Conservation (phyloP, 2,888 invertebrate genomes). For the Microchrysa polita region DNA sequence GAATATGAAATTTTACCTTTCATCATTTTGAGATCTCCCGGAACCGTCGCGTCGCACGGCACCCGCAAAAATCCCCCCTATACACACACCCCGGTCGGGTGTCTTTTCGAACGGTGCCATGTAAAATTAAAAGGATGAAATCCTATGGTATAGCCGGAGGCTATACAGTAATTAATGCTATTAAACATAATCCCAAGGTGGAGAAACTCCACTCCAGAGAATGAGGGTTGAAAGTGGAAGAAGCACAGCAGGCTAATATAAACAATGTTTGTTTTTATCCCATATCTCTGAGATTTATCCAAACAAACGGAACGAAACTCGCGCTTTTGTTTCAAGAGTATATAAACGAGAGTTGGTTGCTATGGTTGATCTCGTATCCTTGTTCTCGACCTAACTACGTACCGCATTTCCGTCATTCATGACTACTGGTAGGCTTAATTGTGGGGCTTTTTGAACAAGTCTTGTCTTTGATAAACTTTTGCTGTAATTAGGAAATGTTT, state of each 20-base stretch:
- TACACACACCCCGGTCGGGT: neutral
- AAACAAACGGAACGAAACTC: neutral
- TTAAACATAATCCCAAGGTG: constrained; percentile 11
- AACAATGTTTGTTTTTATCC: constrained; percentile 20
- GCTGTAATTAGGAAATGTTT: constrained; percentile 1
- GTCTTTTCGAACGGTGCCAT: neutral
- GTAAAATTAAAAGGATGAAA: constrained; percentile 7
- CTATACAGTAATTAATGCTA: constrained; percentile 9
- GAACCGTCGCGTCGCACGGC: neutral
- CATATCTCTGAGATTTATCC: neutral
- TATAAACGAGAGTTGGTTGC: constrained; percentile 1
- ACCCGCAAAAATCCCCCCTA: neutral
- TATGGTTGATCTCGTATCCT: too few relatives aligned
- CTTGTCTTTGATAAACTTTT: constrained; percentile 9
- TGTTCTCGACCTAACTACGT: neutral
- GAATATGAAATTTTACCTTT: constrained; percentile 2
- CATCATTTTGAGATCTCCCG: neutral
- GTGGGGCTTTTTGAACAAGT: constrained; percentile 2
- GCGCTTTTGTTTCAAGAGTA: constrained; percentile 8
- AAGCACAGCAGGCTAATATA: neutral
- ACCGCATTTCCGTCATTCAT: neutral
- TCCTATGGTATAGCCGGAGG: neutral
- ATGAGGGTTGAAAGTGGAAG: constrained; percentile 10
- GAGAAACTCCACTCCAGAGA: neutral
- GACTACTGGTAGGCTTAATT: constrained; percentile 2